Evolutionary conservation across 2,888 invertebrate genomes (phyloP).

Genomic region (Drosophila ezoana): DNA sequence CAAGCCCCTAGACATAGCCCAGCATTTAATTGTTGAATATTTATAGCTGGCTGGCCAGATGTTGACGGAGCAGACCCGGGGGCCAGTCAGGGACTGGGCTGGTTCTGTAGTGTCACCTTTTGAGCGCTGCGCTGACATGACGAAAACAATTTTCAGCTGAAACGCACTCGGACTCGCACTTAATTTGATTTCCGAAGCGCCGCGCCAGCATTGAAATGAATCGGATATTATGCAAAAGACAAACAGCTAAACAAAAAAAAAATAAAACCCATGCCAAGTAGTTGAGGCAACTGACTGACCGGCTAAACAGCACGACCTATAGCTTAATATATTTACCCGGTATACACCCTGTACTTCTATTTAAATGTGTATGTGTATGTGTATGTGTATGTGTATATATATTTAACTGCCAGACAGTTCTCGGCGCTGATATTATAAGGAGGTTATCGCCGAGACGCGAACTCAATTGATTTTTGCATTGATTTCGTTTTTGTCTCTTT

Average conservation of each 20-base stretch:
- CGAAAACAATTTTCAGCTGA: conserved; percentile 43
- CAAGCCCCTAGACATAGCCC: conserved; percentile 36
- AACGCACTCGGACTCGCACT: conserved; percentile 40
- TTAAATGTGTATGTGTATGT: neutral
- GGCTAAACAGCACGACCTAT: conserved; percentile 19
- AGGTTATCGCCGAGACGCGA: conserved; percentile 70
- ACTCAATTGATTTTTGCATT: conserved; percentile 68
- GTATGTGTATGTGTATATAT: conserved; percentile 1
- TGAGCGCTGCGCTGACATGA: conserved; percentile 52
- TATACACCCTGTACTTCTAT: neutral
- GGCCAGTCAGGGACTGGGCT: conserved; percentile 4
- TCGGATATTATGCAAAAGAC: conserved; percentile 51
- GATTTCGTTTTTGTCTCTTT: conserved; percentile 20
- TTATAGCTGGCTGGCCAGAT: conserved; percentile 55
- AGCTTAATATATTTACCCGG: conserved; percentile 30
- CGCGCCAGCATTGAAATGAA: conserved; percentile 35
- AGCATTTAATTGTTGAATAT: conserved; percentile 73
- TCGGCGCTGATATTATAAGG: conserved; percentile 62
- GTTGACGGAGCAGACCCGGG: conserved; percentile 23
- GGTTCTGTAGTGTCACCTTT: conserved; percentile 66
- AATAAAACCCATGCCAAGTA: conserved; percentile 11
- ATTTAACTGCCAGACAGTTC: conserved; percentile 1
- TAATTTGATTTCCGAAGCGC: conserved; percentile 47
- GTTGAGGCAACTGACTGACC: conserved; percentile 30
- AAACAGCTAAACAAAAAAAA: neutral